Base-by-base conservation (phyloP, 2,797 vertebrate genomes). In the Esox lucius region DNA sequence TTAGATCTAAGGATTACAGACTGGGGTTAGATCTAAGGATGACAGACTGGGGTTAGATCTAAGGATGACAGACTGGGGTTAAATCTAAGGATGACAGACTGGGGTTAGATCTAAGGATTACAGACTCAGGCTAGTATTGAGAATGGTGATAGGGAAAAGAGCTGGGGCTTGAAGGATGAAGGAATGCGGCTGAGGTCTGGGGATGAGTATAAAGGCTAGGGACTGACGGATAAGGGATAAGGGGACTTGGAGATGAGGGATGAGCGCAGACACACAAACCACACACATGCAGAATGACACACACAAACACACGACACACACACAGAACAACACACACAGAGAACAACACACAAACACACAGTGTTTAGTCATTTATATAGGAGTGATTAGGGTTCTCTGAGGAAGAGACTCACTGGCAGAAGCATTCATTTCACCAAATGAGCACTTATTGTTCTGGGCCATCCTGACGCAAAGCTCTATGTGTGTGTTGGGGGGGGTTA, bases 371-470 rank as follows among this genome's bases (percentile, higher is more conserved):
- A 90, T 90, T 91, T 85, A 66, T 89, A 89, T 90, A 74, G 72
- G 81, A 79, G 86, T 1, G 0, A 78, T 75, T 86, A 85, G 85
- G 80, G 78, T 75, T 78, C 22, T 81, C 75, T 71, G 77, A 90
- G 81, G 85, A 82, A 80, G 77, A 68, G 75, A 75, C 79, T 85
- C 76, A 80, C 84, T 76, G 70, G 82, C 87, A 56, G 71, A 88
- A 84, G 80, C 79, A 89, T 87, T 88, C 39, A 89, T 90, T 90
- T 87, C 86, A 74, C 79, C 82, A 78, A 77, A 82, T 75, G 73
- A 82, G 89, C 80, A 80, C 78, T 84, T 85, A 73, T 86, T 80
- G 75, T 80, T 79, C 76, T 79, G 76, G 81, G 84, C 79, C 75
- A 74, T 80, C 73, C 77, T 73, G 77, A 80, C 77, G 66, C 82